These are phyloP conservation scores for Anarhynchus alexandrinus DNA, from an alignment of 2,113 vertebrate species.

Conservation along the genomic window DNA sequence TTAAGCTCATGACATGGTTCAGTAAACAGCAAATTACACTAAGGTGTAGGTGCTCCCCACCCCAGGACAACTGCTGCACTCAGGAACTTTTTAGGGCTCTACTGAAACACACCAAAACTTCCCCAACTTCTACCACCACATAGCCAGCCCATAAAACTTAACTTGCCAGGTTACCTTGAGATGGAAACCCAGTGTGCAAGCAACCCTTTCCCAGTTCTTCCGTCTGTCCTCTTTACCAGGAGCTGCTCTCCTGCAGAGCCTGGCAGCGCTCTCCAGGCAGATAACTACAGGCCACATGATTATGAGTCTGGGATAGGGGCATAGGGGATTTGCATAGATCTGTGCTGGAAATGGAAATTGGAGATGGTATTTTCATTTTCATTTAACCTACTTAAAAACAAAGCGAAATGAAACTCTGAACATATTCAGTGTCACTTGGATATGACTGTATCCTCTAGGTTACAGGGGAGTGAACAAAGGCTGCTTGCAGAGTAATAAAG, in stretches of 20 bases:
- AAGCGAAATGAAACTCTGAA: conserved; percentile 29
- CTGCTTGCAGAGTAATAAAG: not conserved
- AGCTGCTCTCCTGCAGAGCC: not conserved
- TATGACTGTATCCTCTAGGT: not conserved
- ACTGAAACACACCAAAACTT: not conserved
- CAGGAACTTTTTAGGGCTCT: not conserved
- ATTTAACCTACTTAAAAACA: conserved; percentile 56
- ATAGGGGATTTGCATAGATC: conserved; percentile 1
- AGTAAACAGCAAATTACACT: conserved; percentile 20
- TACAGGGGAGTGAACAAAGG: not conserved
- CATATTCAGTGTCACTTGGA: not conserved
- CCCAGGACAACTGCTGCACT: not conserved
- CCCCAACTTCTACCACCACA: not conserved
- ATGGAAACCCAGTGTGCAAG: not conserved
- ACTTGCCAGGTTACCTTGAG: not conserved
- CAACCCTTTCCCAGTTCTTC: not conserved
- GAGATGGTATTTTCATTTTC: conserved; percentile 8
- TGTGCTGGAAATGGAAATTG: not conserved
- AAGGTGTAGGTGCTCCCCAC: conserved; percentile 16
- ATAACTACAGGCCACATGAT: not conserved
- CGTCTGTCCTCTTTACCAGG: not conserved
- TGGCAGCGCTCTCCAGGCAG: not conserved
- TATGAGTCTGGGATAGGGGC: not conserved
- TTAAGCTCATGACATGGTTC: conserved; percentile 70
- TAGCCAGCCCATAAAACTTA: not conserved